Percentiles rank a stretch among this genome's conserved stretches.
Evolutionary conservation across 2,797 vertebrate species (phyloP).

Genomic region (Onychomys leucogaster): DNA sequence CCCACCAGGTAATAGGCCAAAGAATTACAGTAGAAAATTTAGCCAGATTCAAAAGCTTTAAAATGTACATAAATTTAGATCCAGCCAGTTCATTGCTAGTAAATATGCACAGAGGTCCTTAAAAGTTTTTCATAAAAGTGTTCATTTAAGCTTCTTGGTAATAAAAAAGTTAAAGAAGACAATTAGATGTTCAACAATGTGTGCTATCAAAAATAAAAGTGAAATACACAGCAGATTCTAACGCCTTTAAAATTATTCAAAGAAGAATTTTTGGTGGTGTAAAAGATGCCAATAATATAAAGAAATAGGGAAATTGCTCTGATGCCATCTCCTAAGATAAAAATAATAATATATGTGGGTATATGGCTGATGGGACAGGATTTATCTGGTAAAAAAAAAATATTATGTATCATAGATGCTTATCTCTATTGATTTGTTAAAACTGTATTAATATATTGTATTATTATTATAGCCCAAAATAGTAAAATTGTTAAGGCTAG

Average conservation of each 20-base stretch:
- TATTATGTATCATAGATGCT: neutral
- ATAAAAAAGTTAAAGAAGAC: slow-evolving; percentile 47
- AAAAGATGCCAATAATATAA: neutral
- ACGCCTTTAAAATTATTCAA: neutral
- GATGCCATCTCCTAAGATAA: neutral
- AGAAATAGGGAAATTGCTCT: neutral
- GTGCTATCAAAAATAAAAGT: neutral
- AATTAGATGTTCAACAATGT: neutral
- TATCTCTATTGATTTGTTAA: neutral
- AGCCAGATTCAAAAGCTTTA: neutral
- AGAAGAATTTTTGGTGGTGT: neutral
- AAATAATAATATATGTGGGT: neutral
- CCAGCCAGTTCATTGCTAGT: neutral
- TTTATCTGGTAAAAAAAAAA: neutral
- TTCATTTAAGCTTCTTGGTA: slow-evolving; percentile 5
- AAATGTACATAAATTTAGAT: slow-evolving; percentile 34
- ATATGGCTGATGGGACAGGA: neutral
- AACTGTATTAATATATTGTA: neutral
- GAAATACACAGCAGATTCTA: neutral
- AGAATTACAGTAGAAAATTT: neutral
- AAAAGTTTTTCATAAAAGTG: neutral
- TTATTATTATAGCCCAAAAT: neutral
- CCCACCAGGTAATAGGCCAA: slow-evolving; percentile 1
- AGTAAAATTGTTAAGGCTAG: neutral
- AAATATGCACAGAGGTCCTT: neutral